Percentiles rank a stretch among this genome's conserved stretches.
Conservation (phyloP, 2,113 vertebrate genomes). For the Pavo muticus region DNA sequence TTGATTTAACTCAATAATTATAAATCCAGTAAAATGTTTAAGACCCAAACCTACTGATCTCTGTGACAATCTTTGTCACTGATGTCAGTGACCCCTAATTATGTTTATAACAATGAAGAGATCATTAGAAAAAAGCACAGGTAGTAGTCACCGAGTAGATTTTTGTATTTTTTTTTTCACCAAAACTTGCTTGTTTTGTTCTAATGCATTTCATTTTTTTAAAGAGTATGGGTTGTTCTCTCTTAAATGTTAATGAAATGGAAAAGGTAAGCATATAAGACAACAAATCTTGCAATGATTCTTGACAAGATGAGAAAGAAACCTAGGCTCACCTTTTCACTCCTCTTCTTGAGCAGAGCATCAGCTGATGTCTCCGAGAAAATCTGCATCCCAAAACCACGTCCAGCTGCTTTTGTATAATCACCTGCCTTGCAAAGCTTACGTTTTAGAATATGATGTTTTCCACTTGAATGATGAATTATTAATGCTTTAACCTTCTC, state of each 20-base stretch:
- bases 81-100: background rate
- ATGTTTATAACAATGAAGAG: background rate
- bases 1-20: background rate
- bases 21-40: conserved; percentile 8
- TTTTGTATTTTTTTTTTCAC: background rate
- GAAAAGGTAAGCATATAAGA: background rate
- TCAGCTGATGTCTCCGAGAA: conserved; percentile 55
- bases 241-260: background rate
- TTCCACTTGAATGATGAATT: conserved; percentile 78
- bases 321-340: conserved; percentile 82
- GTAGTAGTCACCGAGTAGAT: background rate
- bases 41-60: background rate
- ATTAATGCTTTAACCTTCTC: conserved; percentile 81
- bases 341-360: conserved; percentile 59
- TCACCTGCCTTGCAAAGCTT: conserved; percentile 49
- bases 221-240: background rate
- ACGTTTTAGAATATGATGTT: conserved; percentile 66
- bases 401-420: conserved; percentile 71
- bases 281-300: background rate
- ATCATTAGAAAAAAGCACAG: background rate
- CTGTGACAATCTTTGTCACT: background rate
- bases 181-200: background rate
- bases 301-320: conserved; percentile 39
- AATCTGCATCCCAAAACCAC: conserved; percentile 68
- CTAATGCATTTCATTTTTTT: background rate